A percentile compares a stretch with the other conserved stretches of the same genome.
These are phyloP conservation scores for Alentia gelatinosa DNA, from an alignment of 2,888 invertebrate genomes.

Conservation along the genomic window DNA sequence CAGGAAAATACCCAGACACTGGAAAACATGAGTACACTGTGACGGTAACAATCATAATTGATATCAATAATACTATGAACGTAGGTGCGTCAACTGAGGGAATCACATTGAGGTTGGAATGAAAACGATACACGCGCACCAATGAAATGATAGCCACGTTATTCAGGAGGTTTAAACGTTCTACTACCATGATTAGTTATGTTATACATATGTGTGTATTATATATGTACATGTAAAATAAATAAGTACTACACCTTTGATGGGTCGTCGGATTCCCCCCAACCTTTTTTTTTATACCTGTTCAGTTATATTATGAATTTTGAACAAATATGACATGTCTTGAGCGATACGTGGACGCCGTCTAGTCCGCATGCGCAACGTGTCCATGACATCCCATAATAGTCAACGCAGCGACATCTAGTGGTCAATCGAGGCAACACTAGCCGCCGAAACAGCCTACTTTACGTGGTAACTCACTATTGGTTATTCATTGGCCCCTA, in stretches of 20 bases:
- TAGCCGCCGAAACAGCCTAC: not conserved
- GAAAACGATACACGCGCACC: not conserved
- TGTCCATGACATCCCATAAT: not conserved
- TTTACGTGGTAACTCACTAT: not conserved
- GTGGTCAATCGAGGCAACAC: not conserved
- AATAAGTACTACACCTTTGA: slow-evolving; percentile 21
- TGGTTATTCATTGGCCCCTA: not conserved
- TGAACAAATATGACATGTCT: not conserved
- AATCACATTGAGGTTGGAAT: not conserved
- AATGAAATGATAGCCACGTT: not conserved
- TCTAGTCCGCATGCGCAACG: not conserved
- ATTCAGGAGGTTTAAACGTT: not conserved
- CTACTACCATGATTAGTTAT: not conserved
- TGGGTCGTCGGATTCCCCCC: too few relatives aligned
- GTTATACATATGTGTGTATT: not conserved
- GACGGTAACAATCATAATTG: not conserved
- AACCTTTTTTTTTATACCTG: too few relatives aligned
- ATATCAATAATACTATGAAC: not conserved
- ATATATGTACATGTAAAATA: not conserved
- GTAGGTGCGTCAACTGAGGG: not conserved
- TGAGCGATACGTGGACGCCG: not conserved
- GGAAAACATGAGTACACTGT: not conserved
- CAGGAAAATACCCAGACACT: not conserved
- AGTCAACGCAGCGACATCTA: not conserved
- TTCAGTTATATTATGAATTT: not conserved